These are phyloP conservation scores for Helleia helle DNA, from an alignment of 2,888 invertebrate genomes.

Conservation along the genomic window DNA sequence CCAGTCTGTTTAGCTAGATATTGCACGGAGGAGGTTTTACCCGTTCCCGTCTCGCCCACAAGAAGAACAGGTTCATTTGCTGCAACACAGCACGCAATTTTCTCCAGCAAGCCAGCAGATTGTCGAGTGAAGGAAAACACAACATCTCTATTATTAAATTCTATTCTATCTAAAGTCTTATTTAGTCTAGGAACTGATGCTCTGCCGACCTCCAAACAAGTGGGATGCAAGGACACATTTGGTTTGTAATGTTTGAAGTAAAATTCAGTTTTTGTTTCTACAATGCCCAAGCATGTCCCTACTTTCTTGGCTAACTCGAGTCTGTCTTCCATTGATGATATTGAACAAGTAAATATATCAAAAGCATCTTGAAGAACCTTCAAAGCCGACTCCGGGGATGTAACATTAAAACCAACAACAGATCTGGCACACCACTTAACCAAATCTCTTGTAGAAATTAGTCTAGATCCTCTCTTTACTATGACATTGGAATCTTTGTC, in stretches of 20 bases:
- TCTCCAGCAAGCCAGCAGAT: conserved; percentile 87
- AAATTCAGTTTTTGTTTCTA: conserved; percentile 86
- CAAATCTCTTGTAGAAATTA: conserved; percentile 89
- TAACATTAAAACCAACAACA: conserved; percentile 80
- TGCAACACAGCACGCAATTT: conserved; percentile 87
- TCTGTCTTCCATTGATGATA: conserved; percentile 77
- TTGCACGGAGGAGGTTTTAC: conserved; percentile 96
- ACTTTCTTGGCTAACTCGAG: conserved; percentile 81
- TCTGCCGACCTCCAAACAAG: conserved; percentile 81
- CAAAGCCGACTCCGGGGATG: conserved; percentile 78
- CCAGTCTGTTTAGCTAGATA: conserved; percentile 89
- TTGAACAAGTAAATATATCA: conserved; percentile 91
- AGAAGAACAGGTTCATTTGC: conserved; percentile 92
- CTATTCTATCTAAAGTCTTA: conserved; percentile 46
- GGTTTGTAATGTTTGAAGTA: conserved; percentile 88
- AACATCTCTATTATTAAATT: conserved; percentile 50
- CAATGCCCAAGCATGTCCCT: conserved; percentile 86
- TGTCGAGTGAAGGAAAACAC: conserved; percentile 89
- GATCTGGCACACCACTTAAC: conserved; percentile 93
- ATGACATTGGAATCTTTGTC: conserved; percentile 33
- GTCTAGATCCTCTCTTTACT: conserved; percentile 70
- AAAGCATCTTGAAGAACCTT: conserved; percentile 90
- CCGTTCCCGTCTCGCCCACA: conserved; percentile 98
- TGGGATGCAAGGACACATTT: conserved; percentile 72
- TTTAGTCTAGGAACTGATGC: conserved; percentile 66